phyloP scores from a whole-genome alignment of 2,888 invertebrate genomes.

The Horisme vitalbata region DNA sequence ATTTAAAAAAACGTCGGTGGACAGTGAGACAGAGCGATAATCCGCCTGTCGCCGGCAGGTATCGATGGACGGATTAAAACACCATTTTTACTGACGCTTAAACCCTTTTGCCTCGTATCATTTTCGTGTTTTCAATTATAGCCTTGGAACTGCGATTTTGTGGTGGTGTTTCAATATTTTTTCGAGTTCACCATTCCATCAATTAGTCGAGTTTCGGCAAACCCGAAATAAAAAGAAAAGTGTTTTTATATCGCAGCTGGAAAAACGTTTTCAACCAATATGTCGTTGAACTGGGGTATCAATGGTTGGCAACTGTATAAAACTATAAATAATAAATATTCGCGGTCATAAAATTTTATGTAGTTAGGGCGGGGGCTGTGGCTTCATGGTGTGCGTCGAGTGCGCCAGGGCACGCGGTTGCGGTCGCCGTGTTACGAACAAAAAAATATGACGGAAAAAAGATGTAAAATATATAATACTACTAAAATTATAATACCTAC shows the following conservation, averaged over 20 bases:
- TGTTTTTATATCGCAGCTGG: conserved; percentile 8
- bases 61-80: conserved; percentile 78
- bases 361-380: conserved; percentile 49
- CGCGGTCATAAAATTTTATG: conserved; percentile 74
- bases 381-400: conserved; percentile 56
- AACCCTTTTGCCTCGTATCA: conserved; percentile 56
- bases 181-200: conserved; percentile 16
- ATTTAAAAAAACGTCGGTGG: conserved; percentile 49
- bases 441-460: too few relatives aligned
- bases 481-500: too few relatives aligned
- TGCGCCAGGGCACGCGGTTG: conserved; percentile 45
- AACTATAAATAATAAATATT: conserved; percentile 78
- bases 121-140: conserved; percentile 63
- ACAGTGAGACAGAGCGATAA: conserved; percentile 61
- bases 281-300: conserved; percentile 40
- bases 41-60: conserved; percentile 72
- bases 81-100: conserved; percentile 72
- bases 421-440: too few relatives aligned
- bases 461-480: too few relatives aligned
- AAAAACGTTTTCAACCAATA: conserved; percentile 10
- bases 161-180: conserved; percentile 27
- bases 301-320: conserved; percentile 59
- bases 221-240: conserved; percentile 3
- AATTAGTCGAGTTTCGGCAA: conserved; percentile 20
- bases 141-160: conserved; percentile 43